Percentiles rank a stretch among this genome's conserved stretches.
These are phyloP conservation scores for Dolomedes plantarius DNA, from an alignment of 2,888 invertebrate species.

Conservation along the genomic window DNA sequence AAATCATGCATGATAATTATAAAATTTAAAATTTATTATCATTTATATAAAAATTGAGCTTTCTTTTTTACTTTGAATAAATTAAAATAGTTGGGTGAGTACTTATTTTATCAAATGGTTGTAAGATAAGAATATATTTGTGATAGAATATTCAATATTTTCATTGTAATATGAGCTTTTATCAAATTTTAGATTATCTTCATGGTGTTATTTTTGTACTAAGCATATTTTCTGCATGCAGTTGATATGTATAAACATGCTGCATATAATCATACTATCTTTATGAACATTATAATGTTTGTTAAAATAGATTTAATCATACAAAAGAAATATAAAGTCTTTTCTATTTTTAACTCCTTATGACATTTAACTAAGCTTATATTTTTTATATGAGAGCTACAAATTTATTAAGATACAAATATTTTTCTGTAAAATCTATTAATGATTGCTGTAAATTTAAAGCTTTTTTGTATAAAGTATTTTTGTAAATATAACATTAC, in stretches of 20 bases:
- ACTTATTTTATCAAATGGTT: not conserved
- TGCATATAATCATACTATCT: not conserved
- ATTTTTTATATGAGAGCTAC: no score
- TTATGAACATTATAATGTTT: not conserved
- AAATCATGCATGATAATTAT: no score
- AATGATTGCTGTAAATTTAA: slow-evolving; percentile 5
- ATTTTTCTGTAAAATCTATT: not conserved
- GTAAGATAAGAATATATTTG: not conserved
- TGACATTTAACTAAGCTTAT: no score
- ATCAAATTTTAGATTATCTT: not conserved
- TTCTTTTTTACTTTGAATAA: no score
- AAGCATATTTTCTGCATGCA: not conserved
- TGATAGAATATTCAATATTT: slow-evolving; percentile 5
- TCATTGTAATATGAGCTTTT: not conserved
- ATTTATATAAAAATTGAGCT: no score
- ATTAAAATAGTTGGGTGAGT: not conserved
- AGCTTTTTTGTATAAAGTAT: slow-evolving; percentile 24
- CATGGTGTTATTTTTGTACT: slow-evolving; percentile 5
- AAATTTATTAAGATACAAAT: no score
- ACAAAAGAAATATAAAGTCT: not conserved
- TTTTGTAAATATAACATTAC: slow-evolving; percentile 68
- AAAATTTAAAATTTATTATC: no score
- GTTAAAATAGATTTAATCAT: not conserved
- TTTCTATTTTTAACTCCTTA: no score
- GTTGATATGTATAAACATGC: not conserved